Evolutionary conservation across 2,888 invertebrate species (phyloP), one percentile per base, ranked within the genome.

Genomic region (Tricholauxania praeusta): DNA sequence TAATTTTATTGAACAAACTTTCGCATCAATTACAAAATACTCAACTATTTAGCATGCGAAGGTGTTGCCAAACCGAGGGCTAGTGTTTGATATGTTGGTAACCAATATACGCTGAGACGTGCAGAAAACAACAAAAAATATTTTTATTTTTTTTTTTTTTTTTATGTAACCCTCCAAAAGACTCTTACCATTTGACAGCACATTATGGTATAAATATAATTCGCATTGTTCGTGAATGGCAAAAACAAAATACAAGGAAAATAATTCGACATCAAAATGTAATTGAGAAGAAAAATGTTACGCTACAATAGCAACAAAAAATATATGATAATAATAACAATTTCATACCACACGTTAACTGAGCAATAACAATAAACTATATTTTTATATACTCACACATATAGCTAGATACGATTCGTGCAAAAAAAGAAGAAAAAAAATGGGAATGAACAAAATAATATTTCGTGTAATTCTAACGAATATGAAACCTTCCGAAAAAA

Each of bases 271-370:
- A 72, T 64, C 57, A 66, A 66, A 55, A 57, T 66, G 59, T 66
- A 65, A 66, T 66, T 66, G 72, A 60, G 60, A 60, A 63, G 62
- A 63, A 53, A 71, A 63, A 71, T 71, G 19, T 62, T 62, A 63
- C 70, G 52, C 51, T 67, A 62, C 62, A 28, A n/a, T 19, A 68
- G 39, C 55, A 55, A 17, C 67, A 47, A n/a, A n/a, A 62, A 39
- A 70, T 22, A 63, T 57, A 59, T 64, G n/a, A 28, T n/a, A 51
- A 66, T 73, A 72, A 75, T 72, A 75, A 77, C 75, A 74, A 76
- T 76, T 75, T 75, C 75, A 74, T 75, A 75, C 76, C 75, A 76
- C 74, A 75, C 76, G 77, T 76, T 74, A 73, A 76, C 75, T 72
- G 74, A 76, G 76, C 74, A 72, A 76, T 76, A 77, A 75, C 71